Evolutionary conservation across 2,113 vertebrate genomes (phyloP).

Genomic region (Arizona elegans): DNA sequence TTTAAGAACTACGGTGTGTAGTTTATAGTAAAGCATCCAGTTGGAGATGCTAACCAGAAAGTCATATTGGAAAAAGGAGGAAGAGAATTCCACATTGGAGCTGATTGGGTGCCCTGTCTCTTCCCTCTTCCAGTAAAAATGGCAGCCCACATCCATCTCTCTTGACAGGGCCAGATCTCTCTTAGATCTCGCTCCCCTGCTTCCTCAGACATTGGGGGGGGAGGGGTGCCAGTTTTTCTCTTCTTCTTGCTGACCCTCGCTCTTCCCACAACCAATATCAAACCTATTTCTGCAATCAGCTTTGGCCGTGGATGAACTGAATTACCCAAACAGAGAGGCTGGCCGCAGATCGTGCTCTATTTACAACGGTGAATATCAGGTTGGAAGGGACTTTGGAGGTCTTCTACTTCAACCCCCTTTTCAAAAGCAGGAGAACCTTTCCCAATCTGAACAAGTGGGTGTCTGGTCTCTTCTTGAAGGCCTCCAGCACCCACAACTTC

Average conservation of each 20-base stretch:
- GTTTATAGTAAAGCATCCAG: not conserved
- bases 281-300: not conserved
- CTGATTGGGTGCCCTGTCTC: too few relatives aligned
- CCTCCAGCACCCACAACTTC: not conserved
- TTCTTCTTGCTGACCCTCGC: not conserved
- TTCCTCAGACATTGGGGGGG: not conserved
- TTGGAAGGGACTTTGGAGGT: not conserved
- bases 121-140: not conserved
- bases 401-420: not conserved
- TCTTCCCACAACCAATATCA: not conserved
- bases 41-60: not conserved
- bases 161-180: not conserved
- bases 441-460: not conserved
- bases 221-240: rapidly evolving
- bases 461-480: not conserved
- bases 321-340: not conserved
- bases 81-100: too few relatives aligned
- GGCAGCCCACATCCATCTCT: not conserved
- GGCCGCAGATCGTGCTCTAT: not conserved
- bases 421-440: not conserved
- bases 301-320: not conserved
- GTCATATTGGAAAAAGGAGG: not conserved
- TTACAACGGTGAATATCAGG: not conserved
- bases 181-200: too few relatives aligned
- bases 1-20: not conserved